Evolutionary conservation across 2,113 vertebrate genomes (phyloP), one percentile per base, ranked within the genome.

Genomic region (Hippocampus abdominalis): DNA sequence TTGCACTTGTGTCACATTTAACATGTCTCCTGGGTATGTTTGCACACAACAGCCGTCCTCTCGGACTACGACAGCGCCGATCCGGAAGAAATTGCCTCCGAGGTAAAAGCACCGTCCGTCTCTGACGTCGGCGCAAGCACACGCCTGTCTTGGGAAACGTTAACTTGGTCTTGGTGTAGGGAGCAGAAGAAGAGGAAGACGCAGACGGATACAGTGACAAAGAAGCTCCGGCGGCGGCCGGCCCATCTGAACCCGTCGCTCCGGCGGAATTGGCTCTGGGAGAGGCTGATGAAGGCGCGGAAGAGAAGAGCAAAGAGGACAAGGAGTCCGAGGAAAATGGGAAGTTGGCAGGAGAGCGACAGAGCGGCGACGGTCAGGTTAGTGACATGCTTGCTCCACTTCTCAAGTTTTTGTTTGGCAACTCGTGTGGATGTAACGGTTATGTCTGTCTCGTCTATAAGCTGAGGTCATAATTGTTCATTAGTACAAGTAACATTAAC

Each of bases 321-420:
- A 92, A 91, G 75, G 97, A 96, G 71, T 69, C 83, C 0, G 94
- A 95, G 23, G 78, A 93, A 60, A 97, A 95, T 78, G 93, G 86
- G 49, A 87, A 90, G 72, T 90, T 95, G 11, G 93, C 95, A 0
- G 97, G 97, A 64, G 96, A 99, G 86, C 89, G 97, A 54, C 97
- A 99, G 64, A 99, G 96, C 20, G 97, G 97, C 0, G 97, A 99
- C 0, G 97, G 97, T 64, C 96, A 99, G 95, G 97, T 98, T 60
- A 36, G 91, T 83, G 81, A 48, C 44, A 16, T 11, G 15, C 57
- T 29, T 3, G 6, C 57, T 32, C 27, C n/a, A 25, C n/a, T 6
- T 23, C 5, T 23, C 51, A 54, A 21, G 20, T 54, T n/a, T 48
- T 48, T 4, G 15, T 48, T 53, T 23, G 51, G 23, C 8, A 53